Evolutionary conservation across 2,797 vertebrate species (phyloP), one percentile per base, ranked within the genome.

Genomic region (Siniperca obscura): DNA sequence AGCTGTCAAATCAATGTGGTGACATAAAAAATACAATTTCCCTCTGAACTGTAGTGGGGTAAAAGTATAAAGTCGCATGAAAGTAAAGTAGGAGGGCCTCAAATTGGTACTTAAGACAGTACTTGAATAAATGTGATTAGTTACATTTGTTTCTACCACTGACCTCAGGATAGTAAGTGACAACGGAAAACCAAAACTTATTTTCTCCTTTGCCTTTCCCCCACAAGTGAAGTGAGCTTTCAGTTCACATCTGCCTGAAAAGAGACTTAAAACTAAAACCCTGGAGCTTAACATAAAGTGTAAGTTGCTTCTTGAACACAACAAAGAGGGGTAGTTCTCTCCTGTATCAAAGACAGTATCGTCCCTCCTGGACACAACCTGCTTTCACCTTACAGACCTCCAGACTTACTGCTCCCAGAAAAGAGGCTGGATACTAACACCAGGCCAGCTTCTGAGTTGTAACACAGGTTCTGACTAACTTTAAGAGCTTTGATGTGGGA

Each of bases 401-500:
- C 17, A 25, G 71, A 74, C 70, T 73, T 36, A 5, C 21, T 27
- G 34, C 0, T 59, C 81, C 81, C 62, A 52, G 30, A 74, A 76
- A 83, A 42, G 9, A 52, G 60, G 25, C 74, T 13, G 36, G 53
- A 82, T 42, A n/a, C 3, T 0, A 53, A 65, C 36, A 40, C 14
- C 60, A 38, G 3, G 42, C 56, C 70, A 36, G 48, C 40, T 62
- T 80, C 72, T 14, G 75, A 69, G 68, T 68, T 52, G 66, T 36
- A 69, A 42, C 74, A 60, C 62, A 73, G 68, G 62, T 68, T 81
- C 68, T 48, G 76, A 82, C 74, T 85, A 68, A 85, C 81, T 80
- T 64, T 13, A 2, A 60, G 52, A 59, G 72, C 76, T 85, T 86
- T 84, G 79, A 86, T 77, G 81, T 85, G 70, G 66, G 74, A 71